Base-by-base conservation (phyloP, 1,140 invertebrate genomes). In the Zaprionus inermis region DNA sequence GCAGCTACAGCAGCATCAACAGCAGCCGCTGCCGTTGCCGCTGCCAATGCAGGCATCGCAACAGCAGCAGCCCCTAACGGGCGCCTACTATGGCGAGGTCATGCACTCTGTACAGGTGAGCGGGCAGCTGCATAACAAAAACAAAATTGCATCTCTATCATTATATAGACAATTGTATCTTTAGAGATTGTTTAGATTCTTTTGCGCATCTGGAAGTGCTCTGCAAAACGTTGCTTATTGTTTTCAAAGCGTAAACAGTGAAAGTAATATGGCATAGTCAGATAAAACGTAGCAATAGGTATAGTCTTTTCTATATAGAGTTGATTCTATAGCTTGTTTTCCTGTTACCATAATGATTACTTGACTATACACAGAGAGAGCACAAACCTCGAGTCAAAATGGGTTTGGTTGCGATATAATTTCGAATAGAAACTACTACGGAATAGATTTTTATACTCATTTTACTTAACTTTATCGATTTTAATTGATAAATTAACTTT, bases 1-100 rank as follows among this genome's bases (percentile, higher is more conserved):
- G 57, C 81, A 81, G 64, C 76, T 70, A 55, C 67, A 54, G 28
- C 64, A 67, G 22, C 22, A 24, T 1, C 22, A 24, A 4, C 22
- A 24, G 24, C 51, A 52, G 24, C 51, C 28, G 51, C 81, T 72
- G 59, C 67, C 75, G 44, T 16, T 16, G 9, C 3, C n/a, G 20
- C 11, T 22, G 30, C 60, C 14, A n/a, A 20, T 56, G 22, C 85
- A 79, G 57, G n/a, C 38, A 7, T 3, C n/a, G 6, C 72, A 77
- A 65, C 78, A 78, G 49, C 72, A 64, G 52, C 72, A 79, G 32
- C 77, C 68, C 70, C 82, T 76, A 58, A 78, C 88, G 54, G 72
- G 86, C 66, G 72, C 77, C 64, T 92, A 92, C 60, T 92, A 92
- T 65, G 90, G 86, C 75, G 91, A 92, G 57, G 79, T 91, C 34